phyloP scores from a whole-genome alignment of 2,888 invertebrate genomes.

The Andrena bucephala region DNA sequence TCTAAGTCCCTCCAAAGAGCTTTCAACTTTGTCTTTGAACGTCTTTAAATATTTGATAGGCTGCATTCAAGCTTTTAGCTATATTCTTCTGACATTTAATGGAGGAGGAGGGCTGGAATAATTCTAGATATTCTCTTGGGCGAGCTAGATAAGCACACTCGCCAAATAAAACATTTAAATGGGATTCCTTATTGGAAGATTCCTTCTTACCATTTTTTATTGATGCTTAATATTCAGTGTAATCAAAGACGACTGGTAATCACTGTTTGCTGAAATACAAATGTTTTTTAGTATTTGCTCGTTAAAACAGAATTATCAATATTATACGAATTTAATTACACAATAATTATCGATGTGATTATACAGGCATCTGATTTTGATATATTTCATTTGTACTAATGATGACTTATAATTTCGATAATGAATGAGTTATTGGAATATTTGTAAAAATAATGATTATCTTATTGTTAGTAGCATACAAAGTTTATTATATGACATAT shows the following conservation, averaged over 20 bases:
- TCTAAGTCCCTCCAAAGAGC: neutral
- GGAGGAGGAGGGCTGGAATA: conserved; percentile 8
- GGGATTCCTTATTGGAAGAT: neutral
- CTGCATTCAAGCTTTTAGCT: neutral
- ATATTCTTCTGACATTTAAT: conserved; percentile 15
- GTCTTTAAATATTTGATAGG: conserved; percentile 1
- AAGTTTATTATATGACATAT: too few species aligned
- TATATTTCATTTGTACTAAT: too few species aligned
- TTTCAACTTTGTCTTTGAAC: neutral
- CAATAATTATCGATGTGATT: neutral
- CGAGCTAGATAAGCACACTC: neutral
- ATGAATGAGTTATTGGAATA: too few species aligned
- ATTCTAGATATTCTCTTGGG: conserved; percentile 12
- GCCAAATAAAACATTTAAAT: conserved; percentile 4
- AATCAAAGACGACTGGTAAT: neutral
- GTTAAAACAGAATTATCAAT: neutral
- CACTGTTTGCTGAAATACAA: neutral
- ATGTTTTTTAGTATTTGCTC: neutral
- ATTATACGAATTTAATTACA: neutral
- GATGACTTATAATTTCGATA: too few species aligned
- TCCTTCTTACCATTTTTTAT: neutral
- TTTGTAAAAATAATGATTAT: too few species aligned
- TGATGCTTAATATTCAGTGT: neutral
- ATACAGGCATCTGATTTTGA: neutral
- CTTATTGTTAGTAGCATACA: too few species aligned